Conservation (phyloP, 30 jellyfish, hydroid and myxozoan species). For the Aurelia sp. region DNA sequence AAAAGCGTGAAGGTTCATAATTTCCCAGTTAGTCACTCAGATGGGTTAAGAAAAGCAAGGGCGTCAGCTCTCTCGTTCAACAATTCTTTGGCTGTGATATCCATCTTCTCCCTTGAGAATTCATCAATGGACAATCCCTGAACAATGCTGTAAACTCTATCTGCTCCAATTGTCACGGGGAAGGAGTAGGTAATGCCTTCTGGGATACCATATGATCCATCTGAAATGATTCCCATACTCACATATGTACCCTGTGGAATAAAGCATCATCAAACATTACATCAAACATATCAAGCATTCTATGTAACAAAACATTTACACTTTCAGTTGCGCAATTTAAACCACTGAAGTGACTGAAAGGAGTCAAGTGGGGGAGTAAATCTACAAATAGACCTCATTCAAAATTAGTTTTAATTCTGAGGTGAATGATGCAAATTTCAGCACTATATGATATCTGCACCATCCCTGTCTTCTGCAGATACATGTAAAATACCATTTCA, state of each 20-base stretch:
- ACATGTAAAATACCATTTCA: too few species aligned
- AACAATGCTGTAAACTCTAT: slow-evolving; percentile 82
- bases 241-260: slow-evolving; percentile 66
- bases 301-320: too few species aligned
- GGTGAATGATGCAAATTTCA: too few species aligned
- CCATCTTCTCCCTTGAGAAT: slow-evolving; percentile 95
- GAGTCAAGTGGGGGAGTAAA: too few species aligned
- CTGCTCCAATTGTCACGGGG: slow-evolving; percentile 89
- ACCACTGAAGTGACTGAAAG: too few species aligned
- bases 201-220: slow-evolving; percentile 98
- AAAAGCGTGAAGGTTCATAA: not conserved
- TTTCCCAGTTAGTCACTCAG: slow-evolving; percentile 68
- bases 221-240: slow-evolving; percentile 98
- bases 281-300: too few species aligned
- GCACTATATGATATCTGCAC: too few species aligned
- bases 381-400: too few species aligned
- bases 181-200: slow-evolving; percentile 92
- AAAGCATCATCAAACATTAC: too few species aligned
- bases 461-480: too few species aligned
- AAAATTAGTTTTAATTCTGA: too few species aligned
- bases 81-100: slow-evolving; percentile 92
- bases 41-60: slow-evolving; percentile 61
- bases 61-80: slow-evolving; percentile 82
- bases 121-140: slow-evolving; percentile 87
- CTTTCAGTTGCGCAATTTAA: too few species aligned